phyloP scores from a whole-genome alignment of 2,888 invertebrate species.

The Andrena bucephala region DNA sequence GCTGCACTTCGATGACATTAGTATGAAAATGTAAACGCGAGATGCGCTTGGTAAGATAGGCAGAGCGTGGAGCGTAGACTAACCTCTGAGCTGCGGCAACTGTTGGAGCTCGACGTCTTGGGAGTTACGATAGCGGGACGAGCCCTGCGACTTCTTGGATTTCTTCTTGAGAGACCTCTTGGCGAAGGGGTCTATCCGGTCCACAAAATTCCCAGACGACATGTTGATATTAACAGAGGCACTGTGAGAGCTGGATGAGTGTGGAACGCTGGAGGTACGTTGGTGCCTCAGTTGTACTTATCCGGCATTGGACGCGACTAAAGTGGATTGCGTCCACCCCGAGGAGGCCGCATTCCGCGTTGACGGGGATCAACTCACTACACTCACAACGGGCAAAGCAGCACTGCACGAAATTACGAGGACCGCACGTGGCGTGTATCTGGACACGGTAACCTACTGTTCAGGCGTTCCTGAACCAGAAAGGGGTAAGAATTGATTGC shows the following conservation, averaged over 20 bases:
- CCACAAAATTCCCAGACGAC: slow-evolving; percentile 96
- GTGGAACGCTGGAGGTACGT: slow-evolving; percentile 56
- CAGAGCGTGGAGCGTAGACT: slow-evolving; percentile 71
- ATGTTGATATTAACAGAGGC: slow-evolving; percentile 81
- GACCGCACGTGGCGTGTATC: slow-evolving; percentile 60
- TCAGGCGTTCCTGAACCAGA: slow-evolving; percentile 59
- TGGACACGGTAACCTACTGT: slow-evolving; percentile 68
- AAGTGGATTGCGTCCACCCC: slow-evolving; percentile 63
- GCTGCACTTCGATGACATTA: not conserved
- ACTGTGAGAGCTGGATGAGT: slow-evolving; percentile 72
- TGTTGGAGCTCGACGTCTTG: slow-evolving; percentile 99
- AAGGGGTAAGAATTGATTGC: slow-evolving; percentile 54
- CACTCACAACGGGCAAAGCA: slow-evolving; percentile 61
- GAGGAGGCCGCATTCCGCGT: slow-evolving; percentile 71
- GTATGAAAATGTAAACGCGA: not conserved
- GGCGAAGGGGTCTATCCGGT: slow-evolving; percentile 99
- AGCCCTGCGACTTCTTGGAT: slow-evolving; percentile 99
- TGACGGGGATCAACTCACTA: slow-evolving; percentile 63
- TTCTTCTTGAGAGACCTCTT: slow-evolving; percentile 99
- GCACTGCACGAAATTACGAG: slow-evolving; percentile 57
- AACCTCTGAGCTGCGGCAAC: slow-evolving; percentile 98
- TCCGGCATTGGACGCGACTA: slow-evolving; percentile 66
- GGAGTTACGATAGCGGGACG: slow-evolving; percentile 98
- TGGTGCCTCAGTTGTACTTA: slow-evolving; percentile 63
- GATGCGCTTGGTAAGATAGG: not conserved